Conservation (phyloP, 2,113 vertebrate species). For the Ochotona princeps region DNA sequence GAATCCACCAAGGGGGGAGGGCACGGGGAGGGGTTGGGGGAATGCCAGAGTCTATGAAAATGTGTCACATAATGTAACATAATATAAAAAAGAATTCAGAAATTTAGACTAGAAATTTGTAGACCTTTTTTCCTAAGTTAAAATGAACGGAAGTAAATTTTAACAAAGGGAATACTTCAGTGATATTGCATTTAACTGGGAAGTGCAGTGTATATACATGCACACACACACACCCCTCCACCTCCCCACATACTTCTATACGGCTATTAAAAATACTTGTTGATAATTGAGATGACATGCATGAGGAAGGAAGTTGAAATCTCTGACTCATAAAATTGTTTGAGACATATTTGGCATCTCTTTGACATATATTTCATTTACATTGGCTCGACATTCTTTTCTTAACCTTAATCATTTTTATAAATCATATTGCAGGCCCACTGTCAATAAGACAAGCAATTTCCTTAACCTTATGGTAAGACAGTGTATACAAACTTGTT, state of each 20-base stretch:
- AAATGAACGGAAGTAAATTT: not conserved
- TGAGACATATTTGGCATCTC: not conserved
- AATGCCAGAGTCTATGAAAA: too few species aligned
- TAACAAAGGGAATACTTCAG: not conserved
- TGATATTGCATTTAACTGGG: not conserved
- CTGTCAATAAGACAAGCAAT: not conserved
- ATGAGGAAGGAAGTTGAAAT: not conserved
- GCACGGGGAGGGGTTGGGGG: too few species aligned
- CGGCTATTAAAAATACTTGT: not conserved
- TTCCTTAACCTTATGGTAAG: not conserved
- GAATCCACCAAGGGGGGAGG: too few species aligned
- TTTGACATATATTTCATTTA: not conserved
- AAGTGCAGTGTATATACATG: not conserved
- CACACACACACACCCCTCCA: too few species aligned
- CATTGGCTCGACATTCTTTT: not conserved
- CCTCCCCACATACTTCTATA: too few species aligned
- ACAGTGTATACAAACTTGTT: not conserved
- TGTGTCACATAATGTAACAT: too few species aligned
- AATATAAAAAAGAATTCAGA: not conserved
- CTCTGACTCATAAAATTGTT: not conserved
- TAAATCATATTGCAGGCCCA: not conserved
- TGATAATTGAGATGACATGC: not conserved
- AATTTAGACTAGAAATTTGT: not conserved
- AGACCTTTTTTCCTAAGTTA: not conserved
- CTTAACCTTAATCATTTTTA: constrained; percentile 20